These are phyloP conservation scores for Lagodon rhomboides DNA, from an alignment of 2,797 vertebrate species.

Conservation along the genomic window DNA sequence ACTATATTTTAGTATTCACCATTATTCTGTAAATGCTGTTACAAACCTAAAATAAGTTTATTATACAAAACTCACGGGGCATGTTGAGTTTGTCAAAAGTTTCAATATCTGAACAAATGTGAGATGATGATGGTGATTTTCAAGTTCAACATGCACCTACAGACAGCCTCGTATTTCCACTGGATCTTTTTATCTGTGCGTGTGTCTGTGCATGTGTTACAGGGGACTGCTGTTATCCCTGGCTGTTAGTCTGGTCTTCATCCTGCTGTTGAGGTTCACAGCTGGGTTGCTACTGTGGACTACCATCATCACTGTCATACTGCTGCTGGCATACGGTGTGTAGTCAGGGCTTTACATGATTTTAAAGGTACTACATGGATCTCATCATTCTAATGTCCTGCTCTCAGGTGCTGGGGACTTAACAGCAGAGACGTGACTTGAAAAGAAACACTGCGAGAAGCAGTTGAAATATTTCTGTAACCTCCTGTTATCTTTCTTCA, in stretches of 20 bases:
- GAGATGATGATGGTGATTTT: neutral
- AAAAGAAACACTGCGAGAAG: neutral
- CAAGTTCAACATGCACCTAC: neutral
- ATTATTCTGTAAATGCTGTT: neutral
- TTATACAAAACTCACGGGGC: neutral
- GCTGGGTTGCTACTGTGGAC: constrained; percentile 92
- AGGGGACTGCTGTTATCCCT: constrained; percentile 91
- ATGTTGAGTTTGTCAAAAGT: neutral
- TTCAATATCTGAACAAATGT: no score
- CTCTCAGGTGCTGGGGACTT: neutral
- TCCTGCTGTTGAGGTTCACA: constrained; percentile 91
- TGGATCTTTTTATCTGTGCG: neutral
- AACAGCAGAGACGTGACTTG: neutral
- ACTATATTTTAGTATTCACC: neutral
- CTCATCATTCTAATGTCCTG: neutral
- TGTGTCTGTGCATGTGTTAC: constrained; percentile 16
- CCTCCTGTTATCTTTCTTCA: neutral
- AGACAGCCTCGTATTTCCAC: neutral
- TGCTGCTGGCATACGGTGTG: constrained; percentile 91
- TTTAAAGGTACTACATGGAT: neutral
- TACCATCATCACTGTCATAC: constrained; percentile 88
- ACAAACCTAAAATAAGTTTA: no score
- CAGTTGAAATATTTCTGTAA: neutral
- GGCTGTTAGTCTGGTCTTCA: constrained; percentile 90
- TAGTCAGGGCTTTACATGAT: neutral